Conservation (phyloP, 2,113 vertebrate genomes). For the Silurus glanis region DNA sequence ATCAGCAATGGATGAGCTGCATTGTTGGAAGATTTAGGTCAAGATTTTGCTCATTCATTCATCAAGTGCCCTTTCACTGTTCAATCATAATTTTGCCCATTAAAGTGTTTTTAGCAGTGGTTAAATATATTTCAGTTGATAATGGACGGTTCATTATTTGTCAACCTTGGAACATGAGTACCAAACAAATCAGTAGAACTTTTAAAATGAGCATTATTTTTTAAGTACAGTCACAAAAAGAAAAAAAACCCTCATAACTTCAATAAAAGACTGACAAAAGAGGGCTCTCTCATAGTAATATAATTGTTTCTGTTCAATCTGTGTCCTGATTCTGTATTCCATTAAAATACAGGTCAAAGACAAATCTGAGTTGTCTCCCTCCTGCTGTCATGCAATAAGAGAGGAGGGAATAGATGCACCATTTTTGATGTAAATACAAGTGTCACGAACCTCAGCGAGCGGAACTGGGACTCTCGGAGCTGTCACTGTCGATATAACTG, state of each 20-base stretch:
- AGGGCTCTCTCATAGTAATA: background rate
- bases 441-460: constrained; percentile 11
- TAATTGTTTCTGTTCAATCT: constrained; percentile 32
- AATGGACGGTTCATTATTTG: background rate
- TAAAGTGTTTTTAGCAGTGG: background rate
- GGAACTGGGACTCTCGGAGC: constrained; percentile 33
- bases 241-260: background rate
- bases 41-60: too few relatives aligned
- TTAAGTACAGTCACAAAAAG: background rate
- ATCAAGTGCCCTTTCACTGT: background rate
- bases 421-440: constrained; percentile 36
- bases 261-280: background rate
- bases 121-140: background rate
- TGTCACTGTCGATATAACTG: constrained; percentile 31
- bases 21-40: too few relatives aligned
- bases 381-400: constrained; percentile 35
- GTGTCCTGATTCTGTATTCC: constrained; percentile 36
- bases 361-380: constrained; percentile 24
- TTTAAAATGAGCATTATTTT: background rate
- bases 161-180: background rate
- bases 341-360: constrained; percentile 36
- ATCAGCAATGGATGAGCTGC: too few relatives aligned
- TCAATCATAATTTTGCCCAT: background rate
- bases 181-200: background rate
- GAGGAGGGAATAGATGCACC: constrained; percentile 40